Conservation (phyloP, 1,140 invertebrate genomes). For the Watersipora subatra region DNA sequence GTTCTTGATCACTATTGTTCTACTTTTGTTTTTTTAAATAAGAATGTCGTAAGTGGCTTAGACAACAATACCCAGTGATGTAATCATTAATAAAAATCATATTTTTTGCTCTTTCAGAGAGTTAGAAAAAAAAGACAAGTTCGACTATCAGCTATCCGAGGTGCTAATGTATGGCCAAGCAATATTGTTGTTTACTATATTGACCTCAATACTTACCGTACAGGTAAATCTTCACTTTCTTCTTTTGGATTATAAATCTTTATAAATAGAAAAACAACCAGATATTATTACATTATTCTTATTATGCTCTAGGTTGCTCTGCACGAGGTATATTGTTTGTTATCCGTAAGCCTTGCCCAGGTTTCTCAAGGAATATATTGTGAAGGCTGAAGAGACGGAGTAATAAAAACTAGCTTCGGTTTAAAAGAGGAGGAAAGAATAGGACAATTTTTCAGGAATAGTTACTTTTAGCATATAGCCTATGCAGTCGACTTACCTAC, state of each 20-base stretch:
- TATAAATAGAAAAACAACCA: no score
- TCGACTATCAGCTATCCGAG: background rate
- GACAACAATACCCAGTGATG: background rate
- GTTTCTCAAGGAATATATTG: no score
- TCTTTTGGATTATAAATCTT: background rate
- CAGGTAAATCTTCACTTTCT: background rate
- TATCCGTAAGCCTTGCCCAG: no score
- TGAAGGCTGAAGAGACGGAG: no score
- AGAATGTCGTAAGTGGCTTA: background rate
- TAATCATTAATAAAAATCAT: background rate
- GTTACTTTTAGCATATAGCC: no score
- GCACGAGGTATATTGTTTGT: no score
- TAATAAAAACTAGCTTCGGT: no score
- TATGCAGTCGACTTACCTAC: no score
- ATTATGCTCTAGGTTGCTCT: no score
- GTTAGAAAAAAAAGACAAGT: background rate
- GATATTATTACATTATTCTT: no score
- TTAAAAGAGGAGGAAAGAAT: no score
- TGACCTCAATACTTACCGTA: background rate
- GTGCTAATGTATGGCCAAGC: background rate
- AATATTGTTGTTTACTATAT: background rate
- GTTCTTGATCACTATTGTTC: background rate
- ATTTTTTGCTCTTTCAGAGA: background rate
- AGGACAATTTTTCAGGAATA: no score
- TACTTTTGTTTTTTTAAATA: background rate